Evolutionary conservation across 2,797 vertebrate genomes (phyloP).

Genomic region (Sebastes iracundus): DNA sequence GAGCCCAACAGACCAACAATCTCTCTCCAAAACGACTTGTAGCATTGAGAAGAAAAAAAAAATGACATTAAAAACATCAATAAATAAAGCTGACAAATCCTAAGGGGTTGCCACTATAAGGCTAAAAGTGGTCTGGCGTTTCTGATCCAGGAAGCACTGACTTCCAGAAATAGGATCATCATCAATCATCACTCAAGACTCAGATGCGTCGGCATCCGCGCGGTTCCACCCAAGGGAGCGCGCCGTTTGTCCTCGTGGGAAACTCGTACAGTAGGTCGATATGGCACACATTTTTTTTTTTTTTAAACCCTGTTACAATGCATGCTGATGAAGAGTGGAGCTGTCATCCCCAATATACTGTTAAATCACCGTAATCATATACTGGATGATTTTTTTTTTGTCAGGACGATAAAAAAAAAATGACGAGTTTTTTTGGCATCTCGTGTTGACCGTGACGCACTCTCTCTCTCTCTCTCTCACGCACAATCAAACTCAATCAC

Average conservation of each 20-base stretch:
- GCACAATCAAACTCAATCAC: slow-evolving; percentile 11
- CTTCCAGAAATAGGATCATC: slow-evolving; percentile 49
- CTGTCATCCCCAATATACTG: background rate
- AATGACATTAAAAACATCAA: background rate
- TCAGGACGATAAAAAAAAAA: background rate
- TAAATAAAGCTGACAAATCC: background rate
- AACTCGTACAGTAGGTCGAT: slow-evolving; percentile 44
- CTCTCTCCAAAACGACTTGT: background rate
- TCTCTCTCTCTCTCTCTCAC: background rate
- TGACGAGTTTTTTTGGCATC: slow-evolving; percentile 9
- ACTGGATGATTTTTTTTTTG: background rate
- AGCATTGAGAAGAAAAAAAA: background rate
- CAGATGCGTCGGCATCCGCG: slow-evolving; percentile 61
- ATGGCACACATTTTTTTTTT: background rate
- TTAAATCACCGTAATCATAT: background rate
- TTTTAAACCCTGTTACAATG: background rate
- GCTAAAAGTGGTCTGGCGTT: slow-evolving; percentile 1
- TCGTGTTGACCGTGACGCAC: slow-evolving; percentile 35
- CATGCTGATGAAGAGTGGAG: background rate
- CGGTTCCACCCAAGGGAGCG: slow-evolving; percentile 62
- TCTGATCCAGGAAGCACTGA: slow-evolving; percentile 10
- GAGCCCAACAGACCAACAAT: background rate
- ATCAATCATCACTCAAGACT: slow-evolving; percentile 34
- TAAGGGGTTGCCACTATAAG: background rate
- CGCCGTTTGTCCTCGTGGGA: slow-evolving; percentile 24